Conservation (phyloP, 2,113 vertebrate species). For the Clinocottus analis region DNA sequence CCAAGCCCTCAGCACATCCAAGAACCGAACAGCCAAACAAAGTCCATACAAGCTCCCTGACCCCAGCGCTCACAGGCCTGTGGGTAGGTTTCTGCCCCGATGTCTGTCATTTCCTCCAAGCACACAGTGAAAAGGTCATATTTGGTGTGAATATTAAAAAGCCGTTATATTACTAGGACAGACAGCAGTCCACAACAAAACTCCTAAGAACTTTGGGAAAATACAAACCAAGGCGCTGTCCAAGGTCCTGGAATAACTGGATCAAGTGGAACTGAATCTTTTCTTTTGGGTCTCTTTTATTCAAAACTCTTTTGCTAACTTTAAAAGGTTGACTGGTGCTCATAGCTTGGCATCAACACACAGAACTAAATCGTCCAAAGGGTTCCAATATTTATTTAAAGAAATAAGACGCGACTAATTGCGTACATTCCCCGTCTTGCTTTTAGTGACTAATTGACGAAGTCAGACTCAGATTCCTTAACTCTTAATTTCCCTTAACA, state of each 20-base stretch:
- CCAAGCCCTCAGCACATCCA: slow-evolving; percentile 78
- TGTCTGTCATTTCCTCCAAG: slow-evolving; percentile 55
- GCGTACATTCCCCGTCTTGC: rapidly evolving
- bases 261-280: not conserved
- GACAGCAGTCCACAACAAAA: not conserved
- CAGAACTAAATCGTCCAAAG: not conserved
- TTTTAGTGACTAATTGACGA: not conserved
- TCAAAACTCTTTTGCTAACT: not conserved
- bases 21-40: slow-evolving; percentile 82
- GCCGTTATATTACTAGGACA: not conserved
- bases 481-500: slow-evolving; percentile 32
- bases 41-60: slow-evolving; percentile 80
- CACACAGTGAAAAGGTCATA: slow-evolving; percentile 83
- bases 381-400: not conserved
- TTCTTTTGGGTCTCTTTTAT: not conserved
- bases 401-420: not conserved
- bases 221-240: slow-evolving; percentile 8
- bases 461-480: not conserved
- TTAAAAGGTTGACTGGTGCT: not conserved
- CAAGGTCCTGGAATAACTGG: slow-evolving; percentile 20
- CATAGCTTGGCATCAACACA: not conserved
- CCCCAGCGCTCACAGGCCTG: slow-evolving; percentile 85
- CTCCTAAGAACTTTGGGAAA: not conserved
- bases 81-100: slow-evolving; percentile 81
- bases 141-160: slow-evolving; percentile 54